Base-by-base conservation (phyloP, 1,140 invertebrate species). In the Bombus vancouverensis region DNA sequence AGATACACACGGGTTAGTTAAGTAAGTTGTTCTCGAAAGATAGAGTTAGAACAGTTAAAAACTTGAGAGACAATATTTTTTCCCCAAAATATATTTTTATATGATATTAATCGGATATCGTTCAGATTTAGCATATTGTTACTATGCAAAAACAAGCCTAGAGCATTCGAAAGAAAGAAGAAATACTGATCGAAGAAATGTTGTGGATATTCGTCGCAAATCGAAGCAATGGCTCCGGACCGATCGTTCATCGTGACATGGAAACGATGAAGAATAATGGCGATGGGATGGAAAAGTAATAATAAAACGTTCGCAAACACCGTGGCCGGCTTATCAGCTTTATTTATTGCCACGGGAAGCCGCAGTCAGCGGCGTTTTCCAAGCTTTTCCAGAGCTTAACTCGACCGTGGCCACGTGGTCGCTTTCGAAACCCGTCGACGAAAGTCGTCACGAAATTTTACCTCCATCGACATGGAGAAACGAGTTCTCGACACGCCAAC, bases 281-380 rank as follows among this genome's bases (percentile, higher is more conserved):
- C 77, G 62, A 77, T 22, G 34, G 81, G 81, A 71, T 87, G 88
- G 89, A 87, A 92, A 92, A 93, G 91, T 92, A 92, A 93, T 92
- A 90, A 87, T 90, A 86, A 92, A 92, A 91, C 90, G 91, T 92
- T 92, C 87, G 89, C 91, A 91, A 93, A 92, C 92, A 92, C 85
- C 83, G 74, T 87, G 89, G 83, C 75, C 87, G 83, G 91, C 92
- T 93, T 92, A 93, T 93, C 92, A 91, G 86, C 78, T 92, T 92
- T 93, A 93, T 93, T 93, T 92, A 93, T 92, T 92, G 91, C 92
- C 72, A 90, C 88, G 88, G 88, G 77, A 87, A 91, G 86, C 88
- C 75, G 86, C 78, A 85, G 86, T 81, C 87, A 87, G 88, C 88
- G 87, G 71, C 86, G 89, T 83, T 92, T 89, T 85, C 87, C 83